Evolutionary conservation across 2,888 invertebrate species (phyloP), one percentile per base, ranked within the genome.

Genomic region (Agrotis exclamationis): DNA sequence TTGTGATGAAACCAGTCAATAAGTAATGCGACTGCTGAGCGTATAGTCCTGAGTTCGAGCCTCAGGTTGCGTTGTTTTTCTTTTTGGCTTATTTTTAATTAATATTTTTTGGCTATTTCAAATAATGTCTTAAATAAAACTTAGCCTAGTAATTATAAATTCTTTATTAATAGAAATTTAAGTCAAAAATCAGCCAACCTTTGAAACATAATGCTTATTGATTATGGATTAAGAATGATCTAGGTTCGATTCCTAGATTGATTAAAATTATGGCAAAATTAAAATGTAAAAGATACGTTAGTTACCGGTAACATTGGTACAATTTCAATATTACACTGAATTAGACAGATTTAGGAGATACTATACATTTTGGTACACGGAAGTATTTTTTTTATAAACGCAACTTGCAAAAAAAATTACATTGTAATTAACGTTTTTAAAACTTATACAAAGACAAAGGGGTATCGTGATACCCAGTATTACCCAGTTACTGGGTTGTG

Each of bases 221-320:
- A 39, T 39, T n/a, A n/a, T n/a, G n/a, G n/a, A n/a, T n/a, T n/a
- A n/a, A n/a, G n/a, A n/a, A 39, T 39, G 11, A 11, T 11, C 39
- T 65, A 20, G 53, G 70, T 71, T 71, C 72, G 72, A 71, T 13
- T 63, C 70, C 63, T 28, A 63, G 73, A 7, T 16, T 16, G 16
- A 5, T n/a, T 11, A 7, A 47, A 53, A 3, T 11, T 13, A 14
- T 24, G 2, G 3, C 14, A 6, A 18, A 14, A 59, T 1, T 28
- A n/a, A 6, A 2, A 1, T 9, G 1, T 9, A 11, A 18, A 33
- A 14, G 16, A 14, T 57, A 3, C 1, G 7, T 4, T 1, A 7
- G 20, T 53, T 48, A 66, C 47, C 60, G 65, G 58, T 84, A 75
- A 84, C 1, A 45, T 84, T 79, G 70, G 71, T 76, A 76, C 20